Base-by-base conservation (phyloP, 2,797 vertebrate genomes). In the Propithecus deckenii region DNA sequence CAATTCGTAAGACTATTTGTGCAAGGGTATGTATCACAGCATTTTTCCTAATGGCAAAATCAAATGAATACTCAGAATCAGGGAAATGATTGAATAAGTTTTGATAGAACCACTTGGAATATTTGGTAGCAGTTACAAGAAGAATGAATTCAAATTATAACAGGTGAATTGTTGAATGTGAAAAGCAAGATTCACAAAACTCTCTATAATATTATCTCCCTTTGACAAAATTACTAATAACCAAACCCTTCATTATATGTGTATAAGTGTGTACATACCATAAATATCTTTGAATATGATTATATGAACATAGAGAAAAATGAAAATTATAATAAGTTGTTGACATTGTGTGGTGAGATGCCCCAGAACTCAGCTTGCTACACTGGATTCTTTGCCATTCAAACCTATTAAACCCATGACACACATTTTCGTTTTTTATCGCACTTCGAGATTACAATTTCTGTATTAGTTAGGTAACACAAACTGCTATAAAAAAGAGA, bases 181-280 rank as follows among this genome's bases (percentile, higher is more conserved):
- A 71, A 38, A 84, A 55, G 7, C 32, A 2, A 74, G 65, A 69
- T 13, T 69, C 14, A 25, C n/a, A 76, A 61, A 61, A 89, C 32
- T n/a, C 14, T 88, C 43, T n/a, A 9, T 52, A 9, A 1, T 32
- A 7, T 23, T 63, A 65, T 25, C 23, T 72, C 28, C 35, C 50
- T 67, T 46, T n/a, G 52, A 61, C 11, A 38, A 35, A 41, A 50
- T 59, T 30, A 43, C 35, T 46, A 38, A 14, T 22, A 9, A 13
- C 15, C 28, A 8, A 18, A 10, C 12, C 69, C n/a, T 48, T 57
- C 30, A 25, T 35, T 11, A 50, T 22, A 1, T n/a, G 41, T 5
- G 38, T 17, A 4, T 18, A 28, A 8, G 35, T n/a, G 7, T 3
- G 25, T 22, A 20, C 12, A 2, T 4, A 3, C 18, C 20, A 18